Base-by-base conservation (phyloP, 2,888 invertebrate species). In the Crioceris asparagi region DNA sequence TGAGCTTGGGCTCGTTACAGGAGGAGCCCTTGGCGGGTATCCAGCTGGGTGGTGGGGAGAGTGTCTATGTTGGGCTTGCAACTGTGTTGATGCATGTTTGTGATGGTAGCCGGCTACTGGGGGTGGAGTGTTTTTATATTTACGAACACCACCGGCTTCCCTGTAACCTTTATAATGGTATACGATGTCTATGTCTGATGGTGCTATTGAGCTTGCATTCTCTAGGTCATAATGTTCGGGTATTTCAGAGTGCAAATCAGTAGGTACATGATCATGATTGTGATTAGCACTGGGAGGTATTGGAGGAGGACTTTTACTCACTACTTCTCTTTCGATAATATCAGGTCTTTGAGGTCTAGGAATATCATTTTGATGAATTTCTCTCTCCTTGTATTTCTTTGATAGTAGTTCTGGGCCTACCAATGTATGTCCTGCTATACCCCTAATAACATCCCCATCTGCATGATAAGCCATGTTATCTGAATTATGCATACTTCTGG, bases 141-240 rank as follows among this genome's bases (percentile, higher is more conserved):
- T 90, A 29, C 88, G 70, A 43, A 83, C 77, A 1, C 87, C 87
- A 2, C 76, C 78, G 31, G 78, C 81, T 66, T 92, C 90, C 17
- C 93, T 72, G 61, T 88, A 47, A 8, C 85, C 90, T 68, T 93
- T 92, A 60, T 96, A 96, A 61, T 96, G 94, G 55, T 91, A 91
- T 8, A 92, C 90, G 45, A 96, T 88, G 59, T 96, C 94, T 47
- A 93, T 93, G 59, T 96, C 96, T 2, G 93, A 93, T 0, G 96
- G 94, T 1, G 96, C 96, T 49, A 96, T 94, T 0, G 92, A 93
- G 61, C 92, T 93, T 2, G 94, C 93, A 64, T 94, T 94, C 67
- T 96, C 96, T 43, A 96, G 69, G 61, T 96, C 94, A 59, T 96
- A 96, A 60, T 92, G 91, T 60, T 93, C 92, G 0, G 91, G 88